Base-by-base conservation (phyloP, 2,888 invertebrate species). In the Tetramorium bicarinatum region DNA sequence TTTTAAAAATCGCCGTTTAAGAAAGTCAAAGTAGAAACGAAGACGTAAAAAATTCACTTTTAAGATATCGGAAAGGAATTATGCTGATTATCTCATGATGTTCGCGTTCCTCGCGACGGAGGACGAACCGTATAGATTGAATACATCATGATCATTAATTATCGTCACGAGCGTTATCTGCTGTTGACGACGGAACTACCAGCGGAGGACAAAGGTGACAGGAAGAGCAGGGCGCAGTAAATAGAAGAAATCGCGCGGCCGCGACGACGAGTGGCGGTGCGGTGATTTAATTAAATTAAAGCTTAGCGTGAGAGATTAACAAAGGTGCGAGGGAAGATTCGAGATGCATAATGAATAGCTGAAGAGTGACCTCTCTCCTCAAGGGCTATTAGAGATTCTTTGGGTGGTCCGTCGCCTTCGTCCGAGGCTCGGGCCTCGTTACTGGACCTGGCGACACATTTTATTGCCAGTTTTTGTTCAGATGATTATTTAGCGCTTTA, bases 241-340 rank as follows among this genome's bases (percentile, higher is more conserved):
- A 85, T 83, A 90, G 87, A 87, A 88, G 86, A 88, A 88, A 87
- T 85, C 82, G 89, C 85, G 87, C 88, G 91, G 90, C 83, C 87
- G 82, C 83, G 80, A 67, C 54, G 29, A 76, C 41, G 41, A 15
- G 21, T 56, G 75, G 44, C 87, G 91, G 89, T 88, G 91, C 91
- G 91, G 92, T 93, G 92, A 90, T 94, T 94, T 94, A 94, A 94
- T 94, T 95, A 94, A 94, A 94, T 94, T 94, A 94, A 94, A 94
- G 94, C 94, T 94, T 93, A 93, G 93, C 77, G 79, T 91, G 92
- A 94, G 94, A 94, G 94, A 94, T 94, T 94, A 95, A 95, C 94
- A 95, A 94, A 94, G 94, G 94, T 93, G 94, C 92, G 93, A 93
- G 92, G 90, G 91, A 92, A 94, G 94, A 94, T 94, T 92, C 90